Evolutionary conservation across 2,113 vertebrate species (phyloP), one percentile per base, ranked within the genome.

Genomic region (Takifugu bimaculatus): DNA sequence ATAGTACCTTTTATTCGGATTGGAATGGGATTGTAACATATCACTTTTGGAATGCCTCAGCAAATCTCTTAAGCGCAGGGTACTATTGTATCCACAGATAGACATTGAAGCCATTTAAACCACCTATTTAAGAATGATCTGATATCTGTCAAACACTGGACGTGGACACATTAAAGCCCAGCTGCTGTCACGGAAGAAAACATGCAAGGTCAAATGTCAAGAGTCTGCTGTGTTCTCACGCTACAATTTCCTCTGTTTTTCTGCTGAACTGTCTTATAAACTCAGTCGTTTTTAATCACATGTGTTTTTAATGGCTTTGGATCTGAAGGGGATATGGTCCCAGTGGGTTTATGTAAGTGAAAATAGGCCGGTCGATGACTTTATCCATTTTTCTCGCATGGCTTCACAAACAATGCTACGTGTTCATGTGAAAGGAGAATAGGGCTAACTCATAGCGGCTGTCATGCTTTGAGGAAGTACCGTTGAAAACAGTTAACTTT

Each of bases 161-260:
- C 5, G 13, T 11, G 2, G 29, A 71, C 44, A 50, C 25, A 42
- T 13, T 47, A 35, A 2, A 44, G 3, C 2, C 14, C 56, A 63
- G 35, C 60, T 66, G 60, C 9, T 54, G 56, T 49, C n/a, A 61
- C 32, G 57, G 25, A 75, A 9, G 58, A 70, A 20, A 26, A 50
- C 27, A 64, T 27, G 26, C 71, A 53, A 63, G 54, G 63, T 75
- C 73, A 77, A 52, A 67, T 69, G 59, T 79, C 29, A 60, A 52
- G 48, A 57, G 47, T 61, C 58, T 39, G 20, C 78, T 13, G 13
- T 60, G 27, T 60, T 65, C 20, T 63, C 47, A 47, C 54, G 29
- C 26, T 5, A 14, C 9, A 45, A 57, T 62, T 82, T 79, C 72
- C 76, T 74, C 45, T 11, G 13, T 51, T 0, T 20, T 39, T 60